phyloP scores from a whole-genome alignment of 2,888 invertebrate genomes.

The Rhimphoctona megacephalus region DNA sequence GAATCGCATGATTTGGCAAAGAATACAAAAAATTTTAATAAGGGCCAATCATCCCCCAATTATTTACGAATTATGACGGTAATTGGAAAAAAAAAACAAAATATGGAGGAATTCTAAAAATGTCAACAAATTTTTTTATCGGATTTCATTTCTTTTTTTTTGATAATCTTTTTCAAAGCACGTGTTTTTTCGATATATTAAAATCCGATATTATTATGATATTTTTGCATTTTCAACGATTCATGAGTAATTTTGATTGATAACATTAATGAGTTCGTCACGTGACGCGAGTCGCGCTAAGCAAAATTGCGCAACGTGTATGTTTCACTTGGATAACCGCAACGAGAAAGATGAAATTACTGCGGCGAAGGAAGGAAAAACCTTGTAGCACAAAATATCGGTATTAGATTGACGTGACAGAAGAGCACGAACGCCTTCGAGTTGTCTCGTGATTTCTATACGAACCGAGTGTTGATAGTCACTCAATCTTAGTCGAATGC shows the following conservation, averaged over 20 bases:
- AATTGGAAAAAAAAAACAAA: not conserved
- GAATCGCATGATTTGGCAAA: too few species aligned
- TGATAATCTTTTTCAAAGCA: too few species aligned
- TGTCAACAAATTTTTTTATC: too few species aligned
- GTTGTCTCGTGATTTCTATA: conserved; percentile 15
- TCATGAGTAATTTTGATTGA: not conserved
- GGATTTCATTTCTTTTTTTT: too few species aligned
- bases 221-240: not conserved
- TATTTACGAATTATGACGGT: not conserved
- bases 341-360: conserved; percentile 64
- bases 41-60: too few species aligned
- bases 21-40: not conserved
- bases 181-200: too few species aligned
- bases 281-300: conserved; percentile 26
- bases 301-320: conserved; percentile 58
- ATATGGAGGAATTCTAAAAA: too few species aligned
- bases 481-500: not conserved
- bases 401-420: conserved; percentile 22
- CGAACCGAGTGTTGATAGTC: not conserved
- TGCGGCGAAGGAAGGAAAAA: conserved; percentile 31
- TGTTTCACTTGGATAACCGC: conserved; percentile 59
- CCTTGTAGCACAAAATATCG: conserved; percentile 42
- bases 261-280: conserved; percentile 45
- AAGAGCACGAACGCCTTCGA: conserved; percentile 9
- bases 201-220: not conserved